Evolutionary conservation across 2,888 invertebrate genomes (phyloP), one percentile per base, ranked within the genome.

Genomic region (Drosophila pegasa): DNA sequence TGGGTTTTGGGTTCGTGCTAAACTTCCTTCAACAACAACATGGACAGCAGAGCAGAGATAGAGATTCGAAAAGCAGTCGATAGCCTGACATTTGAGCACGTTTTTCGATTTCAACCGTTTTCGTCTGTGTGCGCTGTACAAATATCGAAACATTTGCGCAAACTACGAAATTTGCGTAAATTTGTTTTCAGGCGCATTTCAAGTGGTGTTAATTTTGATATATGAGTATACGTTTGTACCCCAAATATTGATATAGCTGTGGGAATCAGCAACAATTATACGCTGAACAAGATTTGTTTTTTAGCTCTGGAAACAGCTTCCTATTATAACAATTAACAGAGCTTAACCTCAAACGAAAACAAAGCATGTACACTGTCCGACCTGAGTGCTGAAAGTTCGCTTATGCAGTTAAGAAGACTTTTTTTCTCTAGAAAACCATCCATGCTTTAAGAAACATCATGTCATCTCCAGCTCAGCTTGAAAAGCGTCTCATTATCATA

Each of bases 101-200:
- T 71, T 76, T 71, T 75, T 74, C 2, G 35, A 48, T 33, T 37
- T 73, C 10, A 31, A 54, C 48, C 18, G 50, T 43, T 38, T 33
- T 71, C 8, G 22, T 41, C 8, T 25, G 22, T 56, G 48, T 38
- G 48, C 58, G 58, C 47, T 64, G 41, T 56, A 52, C 50, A 76
- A 76, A 75, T 65, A 55, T 56, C 62, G 47, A 20, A 75, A 54
- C 61, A 76, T 62, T 71, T 74, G 40, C 37, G 54, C 56, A 56
- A 64, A 50, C 75, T 45, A 38, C 20, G 41, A 57, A 50, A 45
- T 59, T 69, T 69, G 33, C 47, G 35, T 43, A 56, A 67, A 54
- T 50, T 54, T 56, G n/a, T 48, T 29, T 20, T 27, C 27, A 20
- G 16, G 3, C 40, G 12, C 41, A 59, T 60, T 72, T 56, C 47